Evolutionary conservation across 2,113 vertebrate genomes (phyloP).

Genomic region (Aleadryas rufinucha): DNA sequence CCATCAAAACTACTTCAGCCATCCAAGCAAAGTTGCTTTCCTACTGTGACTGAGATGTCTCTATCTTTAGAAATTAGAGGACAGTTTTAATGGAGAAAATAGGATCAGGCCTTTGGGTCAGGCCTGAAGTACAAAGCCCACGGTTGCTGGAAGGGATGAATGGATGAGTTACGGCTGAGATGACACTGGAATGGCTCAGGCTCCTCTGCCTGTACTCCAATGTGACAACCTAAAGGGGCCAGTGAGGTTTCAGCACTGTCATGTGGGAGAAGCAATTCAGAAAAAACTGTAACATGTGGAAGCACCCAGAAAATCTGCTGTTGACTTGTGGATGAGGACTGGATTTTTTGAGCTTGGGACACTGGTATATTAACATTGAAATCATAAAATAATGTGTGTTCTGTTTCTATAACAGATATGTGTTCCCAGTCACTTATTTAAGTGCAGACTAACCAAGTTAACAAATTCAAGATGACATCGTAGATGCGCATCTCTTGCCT

Average conservation of each 20-base stretch:
- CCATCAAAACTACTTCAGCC: background rate
- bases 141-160: rapidly evolving
- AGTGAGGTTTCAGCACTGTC: background rate
- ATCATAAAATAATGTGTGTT: background rate
- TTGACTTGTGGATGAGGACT: background rate
- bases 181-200: background rate
- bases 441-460: background rate
- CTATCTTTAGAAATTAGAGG: background rate
- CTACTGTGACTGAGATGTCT: background rate
- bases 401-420: background rate
- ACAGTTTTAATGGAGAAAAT: background rate
- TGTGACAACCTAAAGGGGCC: background rate
- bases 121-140: background rate
- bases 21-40: background rate
- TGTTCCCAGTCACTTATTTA: background rate
- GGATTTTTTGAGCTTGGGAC: background rate
- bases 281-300: background rate
- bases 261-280: background rate
- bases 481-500: background rate
- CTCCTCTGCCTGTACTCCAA: background rate
- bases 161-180: too few relatives aligned
- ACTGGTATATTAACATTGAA: background rate
- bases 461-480: rapidly evolving
- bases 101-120: background rate
- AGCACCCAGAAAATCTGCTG: background rate